Base-by-base conservation (phyloP, 2,888 invertebrate species). In the Protonemura montana region DNA sequence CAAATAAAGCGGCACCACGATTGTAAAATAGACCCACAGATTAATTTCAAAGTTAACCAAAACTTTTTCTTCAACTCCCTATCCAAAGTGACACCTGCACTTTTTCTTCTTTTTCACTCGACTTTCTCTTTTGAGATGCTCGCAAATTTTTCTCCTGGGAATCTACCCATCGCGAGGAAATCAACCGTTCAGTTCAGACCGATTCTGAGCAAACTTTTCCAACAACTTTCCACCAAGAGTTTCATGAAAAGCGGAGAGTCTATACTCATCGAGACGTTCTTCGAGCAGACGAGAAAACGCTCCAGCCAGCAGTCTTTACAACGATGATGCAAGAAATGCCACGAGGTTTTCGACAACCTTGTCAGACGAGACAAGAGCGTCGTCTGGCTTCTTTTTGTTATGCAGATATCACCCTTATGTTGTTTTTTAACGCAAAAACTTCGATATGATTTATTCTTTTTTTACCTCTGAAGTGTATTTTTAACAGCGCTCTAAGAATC, bases 91-190 rank as follows among this genome's bases (percentile, higher is more conserved):
- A 21, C 59, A 59, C 59, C 3, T 10, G 16, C 1, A 21, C 6
- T 2, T 59, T 59, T 59, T 59, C 13, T 59, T 59, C 13, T 41
- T 41, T 41, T 21, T 59, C 13, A 21, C 59, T 59, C 59, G 59
- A 10, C 7, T 59, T 59, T 59, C n/a, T 21, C 59, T 59, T 59
- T 59, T 21, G 59, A 10, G 59, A 21, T 16, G 13, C 13, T 59
- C 59, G 59, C 59, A 59, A 59, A 59, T 59, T 59, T 59, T 59
- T 13, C 59, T 59, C 59, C 59, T 59, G 59, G 59, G 59, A 59
- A 21, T 59, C 16, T 21, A 59, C 59, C 21, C 21, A 59, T 59
- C 59, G 16, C 16, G 2, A 7, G 59, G 21, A 59, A 59, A 59
- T 59, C 59, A 59, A 59, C 7, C 59, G 59, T 21, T 59, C 59